Conservation (phyloP, 2,888 invertebrate genomes). For the Suillia variegata region DNA sequence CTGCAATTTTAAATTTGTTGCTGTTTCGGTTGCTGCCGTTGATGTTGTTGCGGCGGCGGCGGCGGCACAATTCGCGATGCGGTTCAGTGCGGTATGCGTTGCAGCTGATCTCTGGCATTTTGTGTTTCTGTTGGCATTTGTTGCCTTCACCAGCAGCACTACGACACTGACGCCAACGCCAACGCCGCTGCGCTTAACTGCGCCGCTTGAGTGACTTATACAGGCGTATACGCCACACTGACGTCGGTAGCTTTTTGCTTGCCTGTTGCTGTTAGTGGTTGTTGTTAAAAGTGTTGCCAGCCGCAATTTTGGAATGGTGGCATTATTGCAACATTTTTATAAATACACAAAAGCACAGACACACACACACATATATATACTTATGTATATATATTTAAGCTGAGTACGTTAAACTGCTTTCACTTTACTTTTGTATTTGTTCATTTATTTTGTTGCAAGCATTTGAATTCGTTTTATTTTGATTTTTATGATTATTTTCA, state of each 20-base stretch:
- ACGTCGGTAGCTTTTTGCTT: background rate
- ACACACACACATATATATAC: too few relatives aligned
- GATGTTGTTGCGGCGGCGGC: background rate
- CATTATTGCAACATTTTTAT: background rate
- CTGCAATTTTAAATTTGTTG: background rate
- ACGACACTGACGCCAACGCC: background rate
- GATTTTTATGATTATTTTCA: too few relatives aligned
- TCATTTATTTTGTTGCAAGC: too few relatives aligned
- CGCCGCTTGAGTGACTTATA: constrained; percentile 1
- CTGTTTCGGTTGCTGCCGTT: background rate
- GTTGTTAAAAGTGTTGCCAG: background rate
- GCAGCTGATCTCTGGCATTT: constrained; percentile 50
- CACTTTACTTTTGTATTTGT: background rate
- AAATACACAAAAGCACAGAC: background rate
- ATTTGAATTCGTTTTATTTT: background rate
- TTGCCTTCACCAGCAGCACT: too few relatives aligned
- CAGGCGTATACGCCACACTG: background rate
- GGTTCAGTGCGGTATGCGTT: constrained; percentile 9
- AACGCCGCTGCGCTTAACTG: background rate
- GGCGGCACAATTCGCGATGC: background rate
- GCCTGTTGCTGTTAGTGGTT: background rate
- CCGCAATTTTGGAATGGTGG: background rate
- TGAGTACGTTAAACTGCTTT: constrained; percentile 1
- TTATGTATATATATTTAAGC: too few relatives aligned
- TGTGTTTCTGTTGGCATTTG: constrained; percentile 7